A percentile compares a stretch with the other conserved stretches of the same genome.
These are phyloP conservation scores for Poeciliopsis turrubarensis DNA, from an alignment of 2,113 vertebrate genomes.

Conservation along the genomic window DNA sequence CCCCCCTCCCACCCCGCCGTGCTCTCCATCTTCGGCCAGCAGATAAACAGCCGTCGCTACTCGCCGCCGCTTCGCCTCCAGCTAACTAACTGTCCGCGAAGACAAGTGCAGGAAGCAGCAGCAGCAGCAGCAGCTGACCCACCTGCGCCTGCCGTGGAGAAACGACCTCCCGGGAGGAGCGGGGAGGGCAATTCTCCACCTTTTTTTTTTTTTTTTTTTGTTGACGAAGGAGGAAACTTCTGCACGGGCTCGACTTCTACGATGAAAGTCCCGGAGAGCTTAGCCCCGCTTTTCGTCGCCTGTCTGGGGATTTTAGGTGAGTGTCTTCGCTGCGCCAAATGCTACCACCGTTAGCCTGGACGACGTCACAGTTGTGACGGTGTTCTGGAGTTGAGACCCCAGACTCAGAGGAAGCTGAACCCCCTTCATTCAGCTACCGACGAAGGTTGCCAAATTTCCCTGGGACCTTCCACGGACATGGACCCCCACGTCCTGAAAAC, in stretches of 20 bases:
- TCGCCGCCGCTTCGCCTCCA: background rate
- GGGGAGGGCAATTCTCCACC: background rate
- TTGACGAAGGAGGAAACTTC: background rate
- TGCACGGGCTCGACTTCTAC: background rate
- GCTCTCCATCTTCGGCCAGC: no score
- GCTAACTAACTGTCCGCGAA: conserved; percentile 1
- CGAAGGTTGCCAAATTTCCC: no score
- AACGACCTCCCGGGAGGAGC: background rate
- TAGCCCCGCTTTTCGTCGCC: conserved; percentile 30
- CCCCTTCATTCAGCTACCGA: no score
- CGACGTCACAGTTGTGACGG: background rate
- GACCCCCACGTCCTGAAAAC: no score
- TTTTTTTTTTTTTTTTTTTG: background rate
- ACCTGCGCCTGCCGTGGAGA: conserved; percentile 41
- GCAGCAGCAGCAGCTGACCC: background rate
- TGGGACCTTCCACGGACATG: no score
- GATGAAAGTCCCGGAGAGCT: conserved; percentile 56
- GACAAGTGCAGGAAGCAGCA: conserved; percentile 40
- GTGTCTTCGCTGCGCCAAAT: conserved; percentile 20
- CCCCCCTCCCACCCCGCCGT: no score
- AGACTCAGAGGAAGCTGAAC: no score
- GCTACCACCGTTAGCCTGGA: background rate
- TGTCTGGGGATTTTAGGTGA: conserved; percentile 69
- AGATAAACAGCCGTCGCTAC: background rate
- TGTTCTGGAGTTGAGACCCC: no score